Conservation (phyloP, 1,140 invertebrate species). For the Apis cerana region DNA sequence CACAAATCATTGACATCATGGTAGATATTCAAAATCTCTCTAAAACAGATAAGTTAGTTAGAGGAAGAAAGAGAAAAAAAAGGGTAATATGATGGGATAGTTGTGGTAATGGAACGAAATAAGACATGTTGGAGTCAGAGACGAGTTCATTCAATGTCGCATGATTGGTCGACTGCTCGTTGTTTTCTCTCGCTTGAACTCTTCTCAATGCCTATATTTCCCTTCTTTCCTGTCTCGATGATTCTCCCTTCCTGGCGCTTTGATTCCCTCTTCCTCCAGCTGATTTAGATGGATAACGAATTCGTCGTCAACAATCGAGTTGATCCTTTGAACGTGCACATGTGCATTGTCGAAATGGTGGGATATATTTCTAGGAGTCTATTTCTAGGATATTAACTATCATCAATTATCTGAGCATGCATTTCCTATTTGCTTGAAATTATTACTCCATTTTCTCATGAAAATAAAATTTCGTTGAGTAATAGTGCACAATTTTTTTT, state of each 20-base stretch:
- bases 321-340: slow-evolving; percentile 22
- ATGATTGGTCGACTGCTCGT: slow-evolving; percentile 52
- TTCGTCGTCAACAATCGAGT: background rate
- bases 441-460: background rate
- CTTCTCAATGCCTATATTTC: background rate
- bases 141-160: slow-evolving; percentile 73
- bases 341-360: slow-evolving; percentile 33
- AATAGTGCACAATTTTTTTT: background rate
- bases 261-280: slow-evolving; percentile 1
- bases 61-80: background rate
- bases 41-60: background rate
- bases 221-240: background rate
- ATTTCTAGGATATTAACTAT: background rate
- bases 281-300: background rate
- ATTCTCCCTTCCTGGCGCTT: slow-evolving; percentile 3
- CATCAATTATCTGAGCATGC: background rate
- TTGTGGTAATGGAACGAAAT: slow-evolving; percentile 24
- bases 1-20: background rate
- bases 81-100: slow-evolving; percentile 16
- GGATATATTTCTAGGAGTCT: slow-evolving; percentile 22
- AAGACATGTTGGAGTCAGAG: slow-evolving; percentile 62
- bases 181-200: slow-evolving; percentile 16
- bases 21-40: background rate
- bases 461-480: background rate
- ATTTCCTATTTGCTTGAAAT: background rate